Base-by-base conservation (phyloP, 2,113 vertebrate genomes). In the Macrotus californicus region DNA sequence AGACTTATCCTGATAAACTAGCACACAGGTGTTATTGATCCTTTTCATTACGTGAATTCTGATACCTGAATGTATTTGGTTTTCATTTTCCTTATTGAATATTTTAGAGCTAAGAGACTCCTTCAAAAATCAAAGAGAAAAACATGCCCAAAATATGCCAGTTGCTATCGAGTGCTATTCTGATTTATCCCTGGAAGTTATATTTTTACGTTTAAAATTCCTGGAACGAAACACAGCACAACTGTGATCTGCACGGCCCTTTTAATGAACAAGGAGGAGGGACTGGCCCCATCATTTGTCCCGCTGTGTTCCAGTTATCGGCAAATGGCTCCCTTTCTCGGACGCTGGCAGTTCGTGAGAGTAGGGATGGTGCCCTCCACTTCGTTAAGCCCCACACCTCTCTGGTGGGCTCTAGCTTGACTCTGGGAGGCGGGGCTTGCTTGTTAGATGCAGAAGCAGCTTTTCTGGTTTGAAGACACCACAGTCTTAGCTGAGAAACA, bases 31-130 rank as follows among this genome's bases (percentile, higher is more conserved):
- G 48, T 50, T 67, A 80, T 12, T 34, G 39, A 56, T 64, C 87
- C 80, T 41, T 22, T 76, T 83, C 7, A 31, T 84, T 94, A 94
- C 91, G 85, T 82, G 94, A 24, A 85, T 61, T 50, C 67, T 34
- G 80, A 31, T 5, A 41, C 48, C 5, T 36, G 91, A 70, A 81
- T 26, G 48, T 88, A 54, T 95, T 50, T 79, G 41, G 46, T 85
- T 96, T 94, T 77, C 31, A 39, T 86, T 90, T 95, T 73, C 79
- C 54, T 86, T 75, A 61, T 8, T 81, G 70, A 89, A 56, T 43
- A 72, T 90, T 85, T 87, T 75, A 70, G 81, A 88, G 41, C 21
- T 21, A 11, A 34, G 54, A 73, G 56, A 73, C 52, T 19, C n/a
- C 72, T 69, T 81, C 84, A 43, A 48, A 96, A 75, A 92, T 73